Conservation (phyloP, 2,888 invertebrate species). For the Frankliniella intonsa region DNA sequence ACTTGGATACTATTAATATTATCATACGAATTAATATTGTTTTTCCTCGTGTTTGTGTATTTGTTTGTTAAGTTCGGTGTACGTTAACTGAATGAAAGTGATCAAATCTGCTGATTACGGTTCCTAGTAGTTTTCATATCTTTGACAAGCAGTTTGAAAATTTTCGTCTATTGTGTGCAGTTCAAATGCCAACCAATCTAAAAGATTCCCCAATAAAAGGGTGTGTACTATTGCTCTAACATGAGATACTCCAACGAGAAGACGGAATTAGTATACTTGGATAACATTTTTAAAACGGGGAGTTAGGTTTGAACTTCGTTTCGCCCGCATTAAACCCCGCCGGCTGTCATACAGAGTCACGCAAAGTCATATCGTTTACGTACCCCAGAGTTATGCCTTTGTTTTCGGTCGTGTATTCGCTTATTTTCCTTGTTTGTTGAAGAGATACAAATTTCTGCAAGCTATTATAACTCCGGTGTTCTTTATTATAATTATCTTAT, state of each 20-base stretch:
- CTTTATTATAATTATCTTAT: neutral
- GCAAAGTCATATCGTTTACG: slow-evolving; percentile 16
- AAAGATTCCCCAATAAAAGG: too few species aligned
- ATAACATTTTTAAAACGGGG: too few species aligned
- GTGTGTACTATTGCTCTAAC: too few species aligned
- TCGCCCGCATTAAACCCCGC: neutral
- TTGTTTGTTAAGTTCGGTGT: slow-evolving; percentile 14
- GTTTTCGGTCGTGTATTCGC: neutral
- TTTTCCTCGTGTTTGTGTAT: neutral
- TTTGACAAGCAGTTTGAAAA: slow-evolving; percentile 35
- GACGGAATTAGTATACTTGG: too few species aligned
- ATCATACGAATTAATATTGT: slow-evolving; percentile 18
- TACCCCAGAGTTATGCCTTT: neutral
- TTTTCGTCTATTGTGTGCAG: neutral
- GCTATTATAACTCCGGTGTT: neutral
- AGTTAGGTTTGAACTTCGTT: neutral
- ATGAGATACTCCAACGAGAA: too few species aligned
- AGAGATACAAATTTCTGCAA: slow-evolving; percentile 26
- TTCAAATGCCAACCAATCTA: too few species aligned
- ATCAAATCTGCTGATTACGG: slow-evolving; percentile 35
- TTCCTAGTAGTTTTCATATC: slow-evolving; percentile 52
- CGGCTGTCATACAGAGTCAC: slow-evolving; percentile 12
- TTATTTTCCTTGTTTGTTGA: neutral
- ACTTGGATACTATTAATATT: slow-evolving; percentile 15
- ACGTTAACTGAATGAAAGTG: slow-evolving; percentile 10